phyloP scores from a whole-genome alignment of 2,888 invertebrate genomes.

The Coleophora deauratella region DNA sequence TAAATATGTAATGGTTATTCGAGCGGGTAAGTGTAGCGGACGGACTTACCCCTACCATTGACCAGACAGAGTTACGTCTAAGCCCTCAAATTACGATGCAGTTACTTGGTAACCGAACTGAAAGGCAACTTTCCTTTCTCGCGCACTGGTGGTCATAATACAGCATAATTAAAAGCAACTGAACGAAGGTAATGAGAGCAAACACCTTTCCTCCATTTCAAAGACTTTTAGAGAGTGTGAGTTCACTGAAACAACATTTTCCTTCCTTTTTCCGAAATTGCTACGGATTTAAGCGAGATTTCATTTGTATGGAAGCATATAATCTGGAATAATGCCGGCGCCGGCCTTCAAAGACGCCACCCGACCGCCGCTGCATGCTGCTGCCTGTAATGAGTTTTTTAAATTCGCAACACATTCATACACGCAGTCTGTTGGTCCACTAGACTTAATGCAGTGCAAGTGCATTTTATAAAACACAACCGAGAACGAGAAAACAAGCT shows the following conservation, averaged over 20 bases:
- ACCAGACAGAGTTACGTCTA: constrained; percentile 39
- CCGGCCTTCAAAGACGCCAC: constrained; percentile 70
- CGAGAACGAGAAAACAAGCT: too few species aligned
- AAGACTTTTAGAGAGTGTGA: constrained; percentile 18
- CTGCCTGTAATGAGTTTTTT: constrained; percentile 71
- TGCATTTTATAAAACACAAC: constrained; percentile 27
- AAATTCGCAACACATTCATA: constrained; percentile 67
- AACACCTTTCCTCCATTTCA: constrained; percentile 8
- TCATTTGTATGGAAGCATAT: constrained; percentile 72
- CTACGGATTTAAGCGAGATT: constrained; percentile 72
- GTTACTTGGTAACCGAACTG: neutral
- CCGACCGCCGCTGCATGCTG: constrained; percentile 62
- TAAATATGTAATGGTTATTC: constrained; percentile 65
- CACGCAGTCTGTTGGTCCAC: constrained; percentile 43
- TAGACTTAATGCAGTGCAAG: constrained; percentile 47
- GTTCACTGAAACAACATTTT: constrained; percentile 64
- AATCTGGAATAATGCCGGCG: constrained; percentile 71
- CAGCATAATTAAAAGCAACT: too few species aligned
- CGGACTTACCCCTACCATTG: constrained; percentile 46
- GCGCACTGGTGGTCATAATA: too few species aligned
- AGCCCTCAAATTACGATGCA: constrained; percentile 17
- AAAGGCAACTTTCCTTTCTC: too few species aligned
- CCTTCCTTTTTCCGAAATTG: constrained; percentile 70
- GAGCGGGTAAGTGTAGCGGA: constrained; percentile 28
- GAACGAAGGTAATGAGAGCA: constrained; percentile 12